Evolutionary conservation across 2,888 invertebrate species (phyloP).

Genomic region (Harpagoxenus sublaevis): DNA sequence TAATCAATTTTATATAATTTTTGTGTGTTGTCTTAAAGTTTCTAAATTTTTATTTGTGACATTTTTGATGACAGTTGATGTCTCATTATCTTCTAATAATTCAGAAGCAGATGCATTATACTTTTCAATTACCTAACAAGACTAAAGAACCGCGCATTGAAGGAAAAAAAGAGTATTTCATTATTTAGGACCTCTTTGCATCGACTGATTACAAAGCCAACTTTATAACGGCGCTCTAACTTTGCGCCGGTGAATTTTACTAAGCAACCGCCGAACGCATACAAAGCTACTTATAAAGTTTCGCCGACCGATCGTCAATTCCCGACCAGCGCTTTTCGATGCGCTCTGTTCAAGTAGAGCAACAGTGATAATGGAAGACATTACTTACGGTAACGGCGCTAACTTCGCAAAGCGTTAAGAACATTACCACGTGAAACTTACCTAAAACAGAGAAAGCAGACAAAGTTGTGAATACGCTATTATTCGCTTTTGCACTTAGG

Average conservation of each 20-base stretch:
- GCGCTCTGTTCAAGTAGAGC: constrained; percentile 47
- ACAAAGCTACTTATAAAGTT: constrained; percentile 57
- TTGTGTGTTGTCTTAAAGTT: background rate
- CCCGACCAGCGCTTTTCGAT: constrained; percentile 60
- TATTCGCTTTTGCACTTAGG: constrained; percentile 53
- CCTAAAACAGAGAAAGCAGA: constrained; percentile 68
- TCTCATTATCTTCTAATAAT: background rate
- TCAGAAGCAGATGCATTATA: background rate
- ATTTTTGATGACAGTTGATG: background rate
- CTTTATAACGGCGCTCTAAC: constrained; percentile 16
- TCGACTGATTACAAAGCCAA: constrained; percentile 43
- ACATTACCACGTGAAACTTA: constrained; percentile 60
- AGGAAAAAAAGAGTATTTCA: constrained; percentile 52
- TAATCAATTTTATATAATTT: background rate
- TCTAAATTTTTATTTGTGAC: background rate
- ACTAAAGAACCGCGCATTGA: constrained; percentile 46
- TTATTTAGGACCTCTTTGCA: constrained; percentile 27
- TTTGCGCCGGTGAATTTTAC: constrained; percentile 39
- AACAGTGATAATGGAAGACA: constrained; percentile 65
- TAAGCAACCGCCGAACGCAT: constrained; percentile 52
- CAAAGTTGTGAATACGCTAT: constrained; percentile 56
- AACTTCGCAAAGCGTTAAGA: constrained; percentile 43
- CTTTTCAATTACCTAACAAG: background rate
- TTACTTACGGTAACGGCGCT: constrained; percentile 69
- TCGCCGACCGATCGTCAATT: constrained; percentile 48